phyloP scores from a whole-genome alignment of 2,797 vertebrate species.

The Luscinia megarhynchos region DNA sequence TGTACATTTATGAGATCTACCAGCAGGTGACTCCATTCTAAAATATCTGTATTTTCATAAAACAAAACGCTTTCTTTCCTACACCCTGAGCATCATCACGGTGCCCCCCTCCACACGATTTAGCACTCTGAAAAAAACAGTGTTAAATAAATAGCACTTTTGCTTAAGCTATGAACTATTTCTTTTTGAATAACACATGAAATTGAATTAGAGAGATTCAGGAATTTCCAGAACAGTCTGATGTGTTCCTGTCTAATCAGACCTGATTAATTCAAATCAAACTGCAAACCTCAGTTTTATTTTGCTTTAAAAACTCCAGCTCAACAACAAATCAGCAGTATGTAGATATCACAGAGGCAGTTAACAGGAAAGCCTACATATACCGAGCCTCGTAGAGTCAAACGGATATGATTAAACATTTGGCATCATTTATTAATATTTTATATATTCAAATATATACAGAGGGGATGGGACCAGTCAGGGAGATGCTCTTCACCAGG shows the following conservation, averaged over 20 bases:
- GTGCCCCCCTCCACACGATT: background rate
- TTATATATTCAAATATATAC: slow-evolving; percentile 65
- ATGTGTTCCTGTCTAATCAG: slow-evolving; percentile 30
- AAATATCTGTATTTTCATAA: slow-evolving; percentile 64
- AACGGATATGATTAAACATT: slow-evolving; percentile 55
- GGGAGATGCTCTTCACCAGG: background rate
- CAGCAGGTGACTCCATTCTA: slow-evolving; percentile 69
- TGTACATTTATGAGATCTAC: slow-evolving; percentile 62
- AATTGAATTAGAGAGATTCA: slow-evolving; percentile 10
- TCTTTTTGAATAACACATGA: slow-evolving; percentile 16
- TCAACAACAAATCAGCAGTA: slow-evolving; percentile 52
- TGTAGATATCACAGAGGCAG: slow-evolving; percentile 28
- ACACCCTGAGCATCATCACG: background rate
- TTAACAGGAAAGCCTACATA: slow-evolving; percentile 30
- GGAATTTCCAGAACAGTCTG: slow-evolving; percentile 22
- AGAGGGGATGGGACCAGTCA: slow-evolving; percentile 17
- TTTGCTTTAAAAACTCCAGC: slow-evolving; percentile 52
- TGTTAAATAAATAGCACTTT: slow-evolving; percentile 12
- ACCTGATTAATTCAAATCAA: slow-evolving; percentile 45
- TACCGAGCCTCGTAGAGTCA: background rate
- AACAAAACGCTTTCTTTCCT: slow-evolving; percentile 10
- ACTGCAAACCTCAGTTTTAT: slow-evolving; percentile 44
- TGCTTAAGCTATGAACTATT: background rate
- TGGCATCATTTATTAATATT: slow-evolving; percentile 56
- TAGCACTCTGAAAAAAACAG: background rate